Conservation (phyloP, 2,113 vertebrate species). For the Galemys pyrenaicus region DNA sequence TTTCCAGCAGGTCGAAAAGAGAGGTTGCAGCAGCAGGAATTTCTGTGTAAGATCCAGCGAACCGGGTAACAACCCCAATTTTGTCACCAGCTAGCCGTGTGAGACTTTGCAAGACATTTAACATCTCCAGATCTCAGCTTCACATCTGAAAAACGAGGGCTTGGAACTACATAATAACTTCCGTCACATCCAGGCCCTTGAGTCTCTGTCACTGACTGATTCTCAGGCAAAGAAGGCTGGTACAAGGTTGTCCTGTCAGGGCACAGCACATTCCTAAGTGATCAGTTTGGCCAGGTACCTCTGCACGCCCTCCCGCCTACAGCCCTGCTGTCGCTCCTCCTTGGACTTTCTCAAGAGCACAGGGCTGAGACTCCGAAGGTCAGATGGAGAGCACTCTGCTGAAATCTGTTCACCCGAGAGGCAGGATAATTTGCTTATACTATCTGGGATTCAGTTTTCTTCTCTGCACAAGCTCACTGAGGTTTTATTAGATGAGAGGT, state of each 20-base stretch:
- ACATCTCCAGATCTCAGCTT: background rate
- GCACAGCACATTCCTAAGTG: background rate
- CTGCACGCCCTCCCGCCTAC: background rate
- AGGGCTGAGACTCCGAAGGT: background rate
- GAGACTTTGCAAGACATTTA: background rate
- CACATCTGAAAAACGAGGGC: background rate
- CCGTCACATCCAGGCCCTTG: background rate
- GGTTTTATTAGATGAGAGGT: constrained; percentile 12
- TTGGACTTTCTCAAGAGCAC: background rate
- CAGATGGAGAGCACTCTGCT: background rate
- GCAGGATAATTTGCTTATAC: constrained; percentile 15
- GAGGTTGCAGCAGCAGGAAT: background rate
- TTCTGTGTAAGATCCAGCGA: background rate
- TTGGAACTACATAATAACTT: background rate
- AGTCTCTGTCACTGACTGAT: background rate
- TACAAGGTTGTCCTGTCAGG: background rate
- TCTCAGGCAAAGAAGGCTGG: background rate
- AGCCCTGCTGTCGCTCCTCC: background rate
- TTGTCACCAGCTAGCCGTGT: background rate
- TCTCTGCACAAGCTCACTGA: background rate
- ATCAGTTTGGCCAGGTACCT: background rate
- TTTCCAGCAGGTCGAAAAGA: background rate
- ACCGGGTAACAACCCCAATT: background rate
- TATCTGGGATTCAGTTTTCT: background rate
- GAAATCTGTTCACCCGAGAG: background rate